Percentiles rank a stretch among this genome's conserved stretches.
Conservation (phyloP, 2,113 vertebrate species). For the Sclerurus mexicanus region DNA sequence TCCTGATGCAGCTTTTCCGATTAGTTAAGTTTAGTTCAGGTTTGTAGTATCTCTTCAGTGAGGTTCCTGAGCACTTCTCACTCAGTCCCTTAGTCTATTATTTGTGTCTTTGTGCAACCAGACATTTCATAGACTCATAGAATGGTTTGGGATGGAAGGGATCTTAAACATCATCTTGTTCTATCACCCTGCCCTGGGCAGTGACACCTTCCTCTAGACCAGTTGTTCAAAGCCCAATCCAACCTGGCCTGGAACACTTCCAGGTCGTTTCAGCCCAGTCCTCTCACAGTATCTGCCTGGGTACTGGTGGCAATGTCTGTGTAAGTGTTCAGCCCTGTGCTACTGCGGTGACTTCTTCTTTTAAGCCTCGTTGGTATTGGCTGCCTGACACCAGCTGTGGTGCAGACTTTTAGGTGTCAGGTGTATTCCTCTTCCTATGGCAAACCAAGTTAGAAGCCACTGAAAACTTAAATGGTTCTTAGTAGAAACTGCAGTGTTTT, state of each 20-base stretch:
- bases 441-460: not conserved
- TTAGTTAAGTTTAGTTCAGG: not conserved
- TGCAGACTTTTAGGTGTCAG: not conserved
- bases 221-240: not conserved
- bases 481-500: not conserved
- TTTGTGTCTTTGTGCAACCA: not conserved
- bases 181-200: not conserved
- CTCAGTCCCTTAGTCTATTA: not conserved
- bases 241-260: not conserved
- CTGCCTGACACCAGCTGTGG: not conserved
- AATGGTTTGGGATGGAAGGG: not conserved
- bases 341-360: not conserved
- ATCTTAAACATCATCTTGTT: not conserved
- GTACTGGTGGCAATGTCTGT: not conserved
- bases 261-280: not conserved
- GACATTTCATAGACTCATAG: not conserved
- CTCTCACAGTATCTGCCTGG: not conserved
- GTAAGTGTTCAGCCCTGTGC: not conserved
- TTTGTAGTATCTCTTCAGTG: not conserved
- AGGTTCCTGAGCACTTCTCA: not conserved
- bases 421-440: not conserved
- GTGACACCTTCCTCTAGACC: not conserved
- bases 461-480: not conserved
- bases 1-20: not conserved
- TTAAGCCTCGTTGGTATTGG: not conserved